These are phyloP conservation scores for Stenodema calcarata DNA, from an alignment of 2,888 invertebrate species.

Conservation along the genomic window DNA sequence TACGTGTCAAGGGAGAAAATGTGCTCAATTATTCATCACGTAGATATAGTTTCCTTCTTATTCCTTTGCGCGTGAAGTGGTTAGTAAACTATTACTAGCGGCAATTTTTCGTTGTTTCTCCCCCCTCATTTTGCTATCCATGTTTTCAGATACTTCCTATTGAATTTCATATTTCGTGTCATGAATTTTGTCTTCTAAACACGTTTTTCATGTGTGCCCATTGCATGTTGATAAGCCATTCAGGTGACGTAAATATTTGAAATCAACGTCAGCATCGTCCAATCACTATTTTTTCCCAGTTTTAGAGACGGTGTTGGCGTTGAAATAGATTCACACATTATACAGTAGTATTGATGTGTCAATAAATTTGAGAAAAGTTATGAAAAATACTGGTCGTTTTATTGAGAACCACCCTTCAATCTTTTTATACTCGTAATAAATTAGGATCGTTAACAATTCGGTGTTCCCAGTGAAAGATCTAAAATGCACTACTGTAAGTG, in stretches of 20 bases:
- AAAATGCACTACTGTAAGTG: too few species aligned
- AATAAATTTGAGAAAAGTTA: slow-evolving; percentile 15
- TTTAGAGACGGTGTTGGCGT: background rate
- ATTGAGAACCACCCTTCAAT: background rate
- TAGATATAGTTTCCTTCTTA: background rate
- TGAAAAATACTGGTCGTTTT: background rate
- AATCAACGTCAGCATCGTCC: background rate
- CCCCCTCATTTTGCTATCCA: background rate
- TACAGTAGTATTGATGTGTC: slow-evolving; percentile 16
- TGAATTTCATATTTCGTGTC: background rate
- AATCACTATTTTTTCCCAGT: slow-evolving; percentile 3
- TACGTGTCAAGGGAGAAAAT: background rate
- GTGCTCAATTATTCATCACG: background rate
- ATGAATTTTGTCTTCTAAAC: background rate
- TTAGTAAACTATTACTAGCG: background rate
- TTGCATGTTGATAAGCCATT: background rate
- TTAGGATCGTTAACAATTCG: too few species aligned
- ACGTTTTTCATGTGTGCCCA: background rate
- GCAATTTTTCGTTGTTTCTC: background rate
- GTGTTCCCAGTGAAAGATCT: too few species aligned
- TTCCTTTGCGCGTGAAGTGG: background rate
- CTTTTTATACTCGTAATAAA: too few species aligned
- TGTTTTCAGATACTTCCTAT: background rate
- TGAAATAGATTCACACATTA: background rate
- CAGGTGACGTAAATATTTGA: background rate